Percentiles rank a stretch among this genome's conserved stretches.
These are phyloP conservation scores for Papilio xuthus DNA, from an alignment of 1,140 invertebrate species.

Conservation along the genomic window DNA sequence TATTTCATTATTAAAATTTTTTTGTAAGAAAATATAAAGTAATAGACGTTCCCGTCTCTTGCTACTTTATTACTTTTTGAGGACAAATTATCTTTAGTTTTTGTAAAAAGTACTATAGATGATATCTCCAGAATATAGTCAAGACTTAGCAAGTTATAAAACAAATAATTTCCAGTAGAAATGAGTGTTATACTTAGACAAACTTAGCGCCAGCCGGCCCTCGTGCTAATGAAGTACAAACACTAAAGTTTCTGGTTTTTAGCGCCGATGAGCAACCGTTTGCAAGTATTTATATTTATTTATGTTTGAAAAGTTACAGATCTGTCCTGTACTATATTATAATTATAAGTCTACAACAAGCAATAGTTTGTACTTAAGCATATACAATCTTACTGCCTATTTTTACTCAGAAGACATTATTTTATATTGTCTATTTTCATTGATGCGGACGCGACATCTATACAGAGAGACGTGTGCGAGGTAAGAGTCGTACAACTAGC, in stretches of 20 bases:
- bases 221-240: conserved; percentile 1
- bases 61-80: no score
- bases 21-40: no score
- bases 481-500: not conserved
- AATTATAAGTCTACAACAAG: not conserved
- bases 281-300: not conserved
- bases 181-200: not conserved
- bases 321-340: not conserved
- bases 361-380: no score
- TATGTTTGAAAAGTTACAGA: not conserved
- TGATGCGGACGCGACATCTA: not conserved
- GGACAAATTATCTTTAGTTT: no score
- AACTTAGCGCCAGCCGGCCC: not conserved
- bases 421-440: not conserved
- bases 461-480: not conserved
- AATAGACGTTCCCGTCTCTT: no score
- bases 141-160: not conserved
- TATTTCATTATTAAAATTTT: no score
- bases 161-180: not conserved
- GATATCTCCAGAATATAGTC: not conserved
- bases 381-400: not conserved
- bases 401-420: not conserved
- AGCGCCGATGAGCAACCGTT: not conserved
- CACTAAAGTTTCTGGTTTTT: conserved; percentile 1
- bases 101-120: not conserved